Percentiles rank a stretch among this genome's conserved stretches.
Conservation (phyloP, 2,797 vertebrate genomes). For the Heteromormyrus szaboi region DNA sequence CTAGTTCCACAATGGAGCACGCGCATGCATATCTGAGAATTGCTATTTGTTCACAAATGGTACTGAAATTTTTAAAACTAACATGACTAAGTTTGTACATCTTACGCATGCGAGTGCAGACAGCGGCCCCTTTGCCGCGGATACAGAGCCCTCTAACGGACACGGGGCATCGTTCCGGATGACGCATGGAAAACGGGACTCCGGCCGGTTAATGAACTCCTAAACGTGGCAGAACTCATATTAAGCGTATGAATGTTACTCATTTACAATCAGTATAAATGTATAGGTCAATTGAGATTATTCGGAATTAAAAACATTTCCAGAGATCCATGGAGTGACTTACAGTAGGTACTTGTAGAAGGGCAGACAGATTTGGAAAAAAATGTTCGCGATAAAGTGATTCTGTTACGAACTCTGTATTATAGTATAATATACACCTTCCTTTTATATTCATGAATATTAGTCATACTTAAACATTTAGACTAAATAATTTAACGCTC, state of each 20-base stretch:
- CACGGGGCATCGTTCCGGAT: slow-evolving; percentile 20
- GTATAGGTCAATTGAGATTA: not conserved
- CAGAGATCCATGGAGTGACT: not conserved
- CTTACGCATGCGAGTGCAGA: not conserved
- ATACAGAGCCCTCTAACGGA: slow-evolving; percentile 68
- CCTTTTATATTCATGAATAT: not conserved
- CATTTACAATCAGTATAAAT: not conserved
- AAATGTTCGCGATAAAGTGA: not conserved
- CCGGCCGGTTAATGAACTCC: slow-evolving; percentile 36
- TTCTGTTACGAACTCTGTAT: not conserved
- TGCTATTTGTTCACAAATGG: not conserved
- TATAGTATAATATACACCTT: not conserved
- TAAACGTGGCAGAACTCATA: not conserved
- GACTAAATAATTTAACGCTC: slow-evolving; percentile 21
- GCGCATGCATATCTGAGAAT: not conserved
- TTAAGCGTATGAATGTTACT: not conserved
- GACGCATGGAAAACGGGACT: slow-evolving; percentile 28
- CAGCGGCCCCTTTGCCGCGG: slow-evolving; percentile 16
- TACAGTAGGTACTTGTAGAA: not conserved
- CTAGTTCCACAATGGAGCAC: not conserved
- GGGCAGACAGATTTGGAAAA: not conserved
- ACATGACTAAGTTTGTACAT: not conserved
- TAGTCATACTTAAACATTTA: not conserved
- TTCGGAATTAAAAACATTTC: not conserved
- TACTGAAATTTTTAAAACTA: not conserved